Conservation (phyloP, 2,888 invertebrate species). For the Leptopterna dolabrata region DNA sequence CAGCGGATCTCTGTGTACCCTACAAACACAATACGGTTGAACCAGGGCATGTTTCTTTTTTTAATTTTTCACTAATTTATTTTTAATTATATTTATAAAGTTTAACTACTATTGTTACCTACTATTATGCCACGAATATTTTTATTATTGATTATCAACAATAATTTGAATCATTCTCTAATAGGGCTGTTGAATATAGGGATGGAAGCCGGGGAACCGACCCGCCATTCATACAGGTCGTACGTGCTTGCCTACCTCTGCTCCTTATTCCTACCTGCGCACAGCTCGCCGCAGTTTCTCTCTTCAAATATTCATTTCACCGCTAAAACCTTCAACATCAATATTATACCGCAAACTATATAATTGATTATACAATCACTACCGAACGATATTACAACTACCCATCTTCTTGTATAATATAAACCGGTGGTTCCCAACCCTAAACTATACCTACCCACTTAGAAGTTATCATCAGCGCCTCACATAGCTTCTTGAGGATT, state of each 20-base stretch:
- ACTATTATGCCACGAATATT: neutral
- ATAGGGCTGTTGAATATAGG: too few species aligned
- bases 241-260: constrained; percentile 2
- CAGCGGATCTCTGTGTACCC: constrained; percentile 92
- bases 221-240: constrained; percentile 36
- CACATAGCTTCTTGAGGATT: too few species aligned
- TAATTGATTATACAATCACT: too few species aligned
- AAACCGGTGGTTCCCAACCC: too few species aligned
- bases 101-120: neutral
- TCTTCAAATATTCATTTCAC: neutral
- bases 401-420: too few species aligned
- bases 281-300: neutral
- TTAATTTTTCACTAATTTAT: constrained; percentile 59
- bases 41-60: constrained; percentile 81
- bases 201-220: neutral
- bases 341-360: too few species aligned
- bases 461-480: too few species aligned
- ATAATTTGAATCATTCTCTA: neutral
- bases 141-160: neutral
- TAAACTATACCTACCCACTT: too few species aligned
- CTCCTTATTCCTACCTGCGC: neutral
- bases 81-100: neutral
- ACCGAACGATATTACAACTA: too few species aligned
- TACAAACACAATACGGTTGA: constrained; percentile 85
- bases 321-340: neutral